These are phyloP conservation scores for Volucella bombylans DNA, from an alignment of 2,888 invertebrate species.

Conservation along the genomic window DNA sequence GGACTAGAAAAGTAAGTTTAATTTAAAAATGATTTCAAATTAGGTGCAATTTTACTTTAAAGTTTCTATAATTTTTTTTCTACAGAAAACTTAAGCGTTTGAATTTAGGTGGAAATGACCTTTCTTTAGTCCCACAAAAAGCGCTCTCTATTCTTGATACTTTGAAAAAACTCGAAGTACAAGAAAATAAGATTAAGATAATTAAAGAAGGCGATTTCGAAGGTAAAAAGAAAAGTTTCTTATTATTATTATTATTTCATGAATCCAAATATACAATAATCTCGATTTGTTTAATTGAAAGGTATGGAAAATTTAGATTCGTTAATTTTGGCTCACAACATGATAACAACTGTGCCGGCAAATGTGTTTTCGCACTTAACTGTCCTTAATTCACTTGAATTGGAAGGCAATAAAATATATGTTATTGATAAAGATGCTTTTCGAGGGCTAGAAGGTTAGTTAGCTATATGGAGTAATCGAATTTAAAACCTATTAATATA, in stretches of 20 bases:
- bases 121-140: constrained; percentile 90
- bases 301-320: constrained; percentile 92
- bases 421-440: constrained; percentile 93
- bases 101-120: constrained; percentile 92
- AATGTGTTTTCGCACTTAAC: constrained; percentile 92
- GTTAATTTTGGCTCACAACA: constrained; percentile 93
- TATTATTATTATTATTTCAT: not conserved
- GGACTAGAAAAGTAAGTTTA: constrained; percentile 90
- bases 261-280: not conserved
- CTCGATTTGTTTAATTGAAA: constrained; percentile 78
- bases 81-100: constrained; percentile 90
- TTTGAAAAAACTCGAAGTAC: constrained; percentile 93
- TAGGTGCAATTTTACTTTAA: constrained; percentile 11
- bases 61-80: not conserved
- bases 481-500: not conserved
- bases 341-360: constrained; percentile 89
- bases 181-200: constrained; percentile 90
- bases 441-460: constrained; percentile 92
- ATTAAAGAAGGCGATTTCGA: constrained; percentile 93
- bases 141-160: constrained; percentile 91
- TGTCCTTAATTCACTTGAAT: constrained; percentile 92
- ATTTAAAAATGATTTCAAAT: constrained; percentile 4
- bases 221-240: constrained; percentile 84
- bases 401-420: constrained; percentile 93
- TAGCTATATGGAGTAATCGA: constrained; percentile 6